Conservation (phyloP, 2,797 vertebrate genomes). For the Bovichtus variegatus region DNA sequence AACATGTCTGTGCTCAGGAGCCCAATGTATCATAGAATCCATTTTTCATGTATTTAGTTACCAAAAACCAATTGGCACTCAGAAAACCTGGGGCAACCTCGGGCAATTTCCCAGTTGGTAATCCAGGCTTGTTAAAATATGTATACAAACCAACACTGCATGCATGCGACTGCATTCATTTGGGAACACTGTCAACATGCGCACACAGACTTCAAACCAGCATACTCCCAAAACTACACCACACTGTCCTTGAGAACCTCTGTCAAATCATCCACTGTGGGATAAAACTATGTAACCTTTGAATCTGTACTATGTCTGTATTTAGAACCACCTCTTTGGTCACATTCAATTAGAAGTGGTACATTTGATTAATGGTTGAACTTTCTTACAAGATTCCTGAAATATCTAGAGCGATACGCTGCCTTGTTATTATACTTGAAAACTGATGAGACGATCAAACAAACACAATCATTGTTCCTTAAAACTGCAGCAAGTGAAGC, state of each 20-base stretch:
- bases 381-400: conserved; percentile 1
- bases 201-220: not conserved
- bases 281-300: not conserved
- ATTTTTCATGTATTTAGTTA: not conserved
- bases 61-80: not conserved
- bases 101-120: not conserved
- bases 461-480: conserved; percentile 7
- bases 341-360: not conserved
- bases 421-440: not conserved
- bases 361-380: not conserved
- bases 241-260: not conserved
- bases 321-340: not conserved
- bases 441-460: conserved; percentile 10
- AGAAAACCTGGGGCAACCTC: not conserved
- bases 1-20: not conserved
- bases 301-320: not conserved
- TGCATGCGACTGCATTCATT: not conserved
- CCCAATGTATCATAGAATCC: not conserved
- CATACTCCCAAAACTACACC: not conserved
- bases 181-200: not conserved
- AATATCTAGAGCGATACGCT: not conserved
- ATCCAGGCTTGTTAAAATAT: not conserved
- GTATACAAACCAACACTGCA: not conserved
- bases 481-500: not conserved
- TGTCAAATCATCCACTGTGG: not conserved